These are phyloP conservation scores for Clarias magur DNA, from an alignment of 2,113 vertebrate species.

Conservation along the genomic window DNA sequence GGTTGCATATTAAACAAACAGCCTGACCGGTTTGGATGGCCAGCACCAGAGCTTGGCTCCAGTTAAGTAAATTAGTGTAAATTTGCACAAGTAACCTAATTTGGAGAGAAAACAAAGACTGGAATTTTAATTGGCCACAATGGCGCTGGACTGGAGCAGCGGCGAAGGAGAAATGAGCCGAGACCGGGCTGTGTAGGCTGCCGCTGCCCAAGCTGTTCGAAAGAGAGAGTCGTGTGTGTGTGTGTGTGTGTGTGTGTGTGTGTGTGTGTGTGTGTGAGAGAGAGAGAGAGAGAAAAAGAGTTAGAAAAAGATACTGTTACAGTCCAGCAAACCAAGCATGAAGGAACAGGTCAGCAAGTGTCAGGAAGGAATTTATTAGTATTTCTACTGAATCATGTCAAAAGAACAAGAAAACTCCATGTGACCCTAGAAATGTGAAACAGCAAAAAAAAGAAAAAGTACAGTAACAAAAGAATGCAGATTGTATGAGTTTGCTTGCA, in stretches of 20 bases:
- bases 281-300: not conserved
- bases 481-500: not conserved
- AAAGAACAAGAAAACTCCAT: slow-evolving; percentile 49
- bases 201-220: slow-evolving; percentile 52
- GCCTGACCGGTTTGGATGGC: slow-evolving; percentile 57
- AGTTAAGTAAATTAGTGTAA: slow-evolving; percentile 76
- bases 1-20: slow-evolving; percentile 77
- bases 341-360: slow-evolving; percentile 55
- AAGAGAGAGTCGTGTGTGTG: slow-evolving; percentile 31
- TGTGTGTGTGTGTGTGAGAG: slow-evolving; percentile 27
- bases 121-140: slow-evolving; percentile 73
- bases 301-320: slow-evolving; percentile 49
- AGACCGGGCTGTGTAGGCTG: slow-evolving; percentile 64
- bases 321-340: slow-evolving; percentile 54
- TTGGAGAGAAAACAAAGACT: slow-evolving; percentile 74
- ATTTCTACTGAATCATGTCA: slow-evolving; percentile 51
- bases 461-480: not conserved
- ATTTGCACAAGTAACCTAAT: slow-evolving; percentile 78
- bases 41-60: slow-evolving; percentile 62
- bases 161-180: slow-evolving; percentile 64
- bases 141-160: slow-evolving; percentile 58
- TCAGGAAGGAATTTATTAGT: slow-evolving; percentile 60
- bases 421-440: slow-evolving; percentile 45
- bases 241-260: slow-evolving; percentile 35
- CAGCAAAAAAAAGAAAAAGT: slow-evolving; percentile 11